Base-by-base conservation (phyloP, 1,140 invertebrate species). In the Sycophila sp. region DNA sequence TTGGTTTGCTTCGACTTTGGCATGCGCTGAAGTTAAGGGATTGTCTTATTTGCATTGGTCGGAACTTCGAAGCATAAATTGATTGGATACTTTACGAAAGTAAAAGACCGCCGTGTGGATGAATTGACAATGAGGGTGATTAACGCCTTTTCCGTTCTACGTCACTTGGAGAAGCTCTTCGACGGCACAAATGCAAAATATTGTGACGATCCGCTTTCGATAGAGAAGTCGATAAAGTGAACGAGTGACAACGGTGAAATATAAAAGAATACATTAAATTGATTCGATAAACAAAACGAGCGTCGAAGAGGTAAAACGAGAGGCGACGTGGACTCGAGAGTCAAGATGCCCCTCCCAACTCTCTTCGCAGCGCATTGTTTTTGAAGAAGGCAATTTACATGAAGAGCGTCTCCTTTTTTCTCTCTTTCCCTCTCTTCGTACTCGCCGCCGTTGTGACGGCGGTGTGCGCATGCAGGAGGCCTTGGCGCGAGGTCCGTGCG, bases 331-430 rank as follows among this genome's bases (percentile, higher is more conserved):
- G 36, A 40, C 17, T 36, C 38, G 53, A 71, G n/a, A n/a, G 69
- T 26, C n/a, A 60, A 59, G 51, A 58, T 4, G 51, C 17, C 42
- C 17, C 42, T 24, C 7, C 19, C 19, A n/a, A n/a, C n/a, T n/a
- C n/a, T 40, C 2, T 22, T 47, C 38, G 22, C 19, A n/a, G 22
- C 47, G 64, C 71, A 78, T 78, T 78, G 76, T 78, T 77, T 73
- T 72, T 75, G 19, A 55, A 53, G 71, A 75, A 53, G 67, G 60
- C 74, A 80, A 80, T 79, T 79, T 77, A 79, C 75, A 80, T 79
- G 69, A n/a, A n/a, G n/a, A 58, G 36, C 53, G 73, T 13, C 60
- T n/a, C 42, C 28, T 51, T 67, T 72, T 74, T 72, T 64, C 26
- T 67, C 30, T 59, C 13, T 17, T 30, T 11, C 24, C 34, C 15